Conservation (phyloP, 2,888 invertebrate genomes). For the Bombylius discolor region DNA sequence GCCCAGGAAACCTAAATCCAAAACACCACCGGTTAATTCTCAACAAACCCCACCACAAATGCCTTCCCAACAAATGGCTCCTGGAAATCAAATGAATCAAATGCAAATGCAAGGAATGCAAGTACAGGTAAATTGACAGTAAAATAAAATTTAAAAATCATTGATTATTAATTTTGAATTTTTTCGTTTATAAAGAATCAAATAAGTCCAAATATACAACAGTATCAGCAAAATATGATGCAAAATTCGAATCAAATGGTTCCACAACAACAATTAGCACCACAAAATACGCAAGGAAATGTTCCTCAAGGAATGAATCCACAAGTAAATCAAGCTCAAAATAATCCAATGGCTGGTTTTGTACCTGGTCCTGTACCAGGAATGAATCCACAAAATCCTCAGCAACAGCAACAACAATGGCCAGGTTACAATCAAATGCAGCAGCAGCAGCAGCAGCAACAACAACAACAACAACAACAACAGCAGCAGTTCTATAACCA, state of each 20-base stretch:
- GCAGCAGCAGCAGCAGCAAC: slow-evolving; percentile 28
- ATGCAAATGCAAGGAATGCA: slow-evolving; percentile 29
- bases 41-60: slow-evolving; percentile 27
- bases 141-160: too few relatives aligned
- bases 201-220: slow-evolving; percentile 37
- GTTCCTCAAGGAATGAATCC: slow-evolving; percentile 26
- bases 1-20: slow-evolving; percentile 36
- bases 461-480: slow-evolving; percentile 22
- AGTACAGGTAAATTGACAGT: not conserved
- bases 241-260: slow-evolving; percentile 40
- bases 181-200: slow-evolving; percentile 11
- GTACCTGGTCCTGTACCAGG: slow-evolving; percentile 30
- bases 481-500: slow-evolving; percentile 29
- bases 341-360: slow-evolving; percentile 28
- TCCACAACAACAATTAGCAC: slow-evolving; percentile 27
- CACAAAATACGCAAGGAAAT: slow-evolving; percentile 25
- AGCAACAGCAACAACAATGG: slow-evolving; percentile 29
- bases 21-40: slow-evolving; percentile 34
- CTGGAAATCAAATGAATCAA: slow-evolving; percentile 27
- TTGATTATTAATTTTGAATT: not conserved
- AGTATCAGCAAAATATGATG: slow-evolving; percentile 32
- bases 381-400: slow-evolving; percentile 36
- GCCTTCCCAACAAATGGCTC: slow-evolving; percentile 23
- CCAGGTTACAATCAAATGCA: slow-evolving; percentile 24
- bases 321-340: slow-evolving; percentile 25